phyloP scores from a whole-genome alignment of 1,140 invertebrate species.

The Drosophila watanabei region DNA sequence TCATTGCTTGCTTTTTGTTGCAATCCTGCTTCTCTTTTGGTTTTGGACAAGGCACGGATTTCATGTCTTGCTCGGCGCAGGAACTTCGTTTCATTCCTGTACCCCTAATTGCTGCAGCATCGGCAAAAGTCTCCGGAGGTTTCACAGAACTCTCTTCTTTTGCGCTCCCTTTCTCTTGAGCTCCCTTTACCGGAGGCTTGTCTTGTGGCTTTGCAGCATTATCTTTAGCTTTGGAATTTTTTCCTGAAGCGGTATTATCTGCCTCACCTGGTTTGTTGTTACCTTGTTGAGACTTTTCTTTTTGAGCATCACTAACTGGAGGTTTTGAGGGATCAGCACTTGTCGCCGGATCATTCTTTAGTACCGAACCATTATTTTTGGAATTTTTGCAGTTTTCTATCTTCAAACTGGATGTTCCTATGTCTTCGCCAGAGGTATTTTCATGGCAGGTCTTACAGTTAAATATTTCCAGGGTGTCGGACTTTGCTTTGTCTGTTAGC shows the following conservation, averaged over 20 bases:
- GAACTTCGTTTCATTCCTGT: too few species aligned
- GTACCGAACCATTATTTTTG: background rate
- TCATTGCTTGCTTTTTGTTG: too few species aligned
- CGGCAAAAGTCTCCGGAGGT: too few species aligned
- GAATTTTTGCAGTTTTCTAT: background rate
- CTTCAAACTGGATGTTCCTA: too few species aligned
- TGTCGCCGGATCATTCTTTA: background rate
- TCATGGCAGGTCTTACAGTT: constrained; percentile 6
- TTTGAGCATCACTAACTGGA: too few species aligned
- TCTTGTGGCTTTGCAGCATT: background rate
- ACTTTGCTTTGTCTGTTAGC: fast-evolving
- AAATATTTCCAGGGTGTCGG: background rate
- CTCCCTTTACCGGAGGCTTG: background rate
- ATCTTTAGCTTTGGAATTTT: background rate
- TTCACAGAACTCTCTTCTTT: background rate
- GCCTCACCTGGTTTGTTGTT: background rate
- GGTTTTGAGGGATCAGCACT: background rate
- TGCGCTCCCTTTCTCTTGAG: too few species aligned
- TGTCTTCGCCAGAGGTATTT: background rate
- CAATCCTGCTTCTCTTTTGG: too few species aligned
- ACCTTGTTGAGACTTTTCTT: background rate
- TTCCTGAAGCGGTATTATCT: too few species aligned
- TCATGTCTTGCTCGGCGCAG: too few species aligned
- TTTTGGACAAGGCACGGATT: too few species aligned
- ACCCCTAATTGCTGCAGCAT: too few species aligned